Conservation (phyloP, 2,888 invertebrate genomes). For the Aplocera efformata region DNA sequence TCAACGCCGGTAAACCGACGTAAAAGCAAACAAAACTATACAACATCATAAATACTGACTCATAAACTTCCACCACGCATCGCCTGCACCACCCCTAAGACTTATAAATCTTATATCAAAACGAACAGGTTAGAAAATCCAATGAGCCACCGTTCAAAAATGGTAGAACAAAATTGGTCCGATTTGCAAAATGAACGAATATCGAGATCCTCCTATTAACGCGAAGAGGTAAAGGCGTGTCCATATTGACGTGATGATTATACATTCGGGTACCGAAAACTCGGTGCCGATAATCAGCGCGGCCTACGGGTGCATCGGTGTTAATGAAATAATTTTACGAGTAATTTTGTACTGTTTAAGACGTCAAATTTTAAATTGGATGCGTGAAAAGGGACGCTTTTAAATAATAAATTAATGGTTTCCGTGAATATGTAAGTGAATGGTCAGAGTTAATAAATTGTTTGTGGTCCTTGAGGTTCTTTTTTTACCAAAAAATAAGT, state of each 20-base stretch:
- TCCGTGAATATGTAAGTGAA: conserved; percentile 54
- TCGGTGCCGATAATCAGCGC: conserved; percentile 45
- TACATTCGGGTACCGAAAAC: conserved; percentile 66
- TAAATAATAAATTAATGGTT: conserved; percentile 76
- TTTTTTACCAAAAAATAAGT: too few species aligned
- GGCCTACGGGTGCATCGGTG: conserved; percentile 52
- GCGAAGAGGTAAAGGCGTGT: conserved; percentile 66
- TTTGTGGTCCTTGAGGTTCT: conserved; percentile 9
- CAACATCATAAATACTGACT: conserved; percentile 51
- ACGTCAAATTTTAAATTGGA: conserved; percentile 80
- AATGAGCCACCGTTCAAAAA: not conserved
- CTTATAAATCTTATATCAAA: conserved; percentile 3
- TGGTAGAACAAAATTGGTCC: conserved; percentile 32
- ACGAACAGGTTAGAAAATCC: conserved; percentile 29
- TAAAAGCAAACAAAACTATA: conserved; percentile 44
- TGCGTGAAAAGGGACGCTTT: conserved; percentile 71
- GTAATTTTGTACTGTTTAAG: conserved; percentile 80
- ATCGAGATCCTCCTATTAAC: conserved; percentile 70
- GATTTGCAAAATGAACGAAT: conserved; percentile 60
- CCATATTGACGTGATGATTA: conserved; percentile 71
- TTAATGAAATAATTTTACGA: conserved; percentile 78
- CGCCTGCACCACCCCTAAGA: not conserved
- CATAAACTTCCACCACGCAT: conserved; percentile 37
- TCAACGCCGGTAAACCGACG: conserved; percentile 23
- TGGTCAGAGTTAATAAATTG: conserved; percentile 56